Evolutionary conservation across 1,140 invertebrate species (phyloP).

Genomic region (Tetramorium parvispinum): DNA sequence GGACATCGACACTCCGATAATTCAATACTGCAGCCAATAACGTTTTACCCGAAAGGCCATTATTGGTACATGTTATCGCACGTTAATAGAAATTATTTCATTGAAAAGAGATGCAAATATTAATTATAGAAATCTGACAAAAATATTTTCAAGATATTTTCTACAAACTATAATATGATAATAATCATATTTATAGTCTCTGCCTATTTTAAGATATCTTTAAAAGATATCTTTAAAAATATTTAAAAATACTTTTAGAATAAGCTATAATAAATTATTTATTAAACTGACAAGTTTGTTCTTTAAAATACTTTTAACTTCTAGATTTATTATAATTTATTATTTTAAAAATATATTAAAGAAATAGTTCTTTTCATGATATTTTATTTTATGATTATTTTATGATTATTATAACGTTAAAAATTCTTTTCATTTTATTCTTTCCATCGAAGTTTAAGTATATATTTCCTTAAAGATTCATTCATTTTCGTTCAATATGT

Average conservation of each 20-base stretch:
- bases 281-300: neutral
- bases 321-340: neutral
- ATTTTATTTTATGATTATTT: neutral
- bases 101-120: neutral
- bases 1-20: conserved; percentile 36
- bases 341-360: neutral
- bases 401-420: neutral
- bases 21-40: neutral
- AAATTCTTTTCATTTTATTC: neutral
- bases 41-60: neutral
- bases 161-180: neutral
- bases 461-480: neutral
- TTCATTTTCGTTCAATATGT: neutral
- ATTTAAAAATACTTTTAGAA: neutral
- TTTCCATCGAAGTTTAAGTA: neutral
- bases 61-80: neutral
- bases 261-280: neutral
- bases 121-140: neutral
- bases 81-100: neutral
- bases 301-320: neutral
- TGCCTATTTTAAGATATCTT: neutral
- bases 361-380: neutral
- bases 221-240: neutral
- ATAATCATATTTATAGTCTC: neutral
- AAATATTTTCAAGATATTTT: conserved; percentile 20